These are phyloP conservation scores for Adelges cooleyi DNA, from an alignment of 1,140 invertebrate species.

Conservation along the genomic window DNA sequence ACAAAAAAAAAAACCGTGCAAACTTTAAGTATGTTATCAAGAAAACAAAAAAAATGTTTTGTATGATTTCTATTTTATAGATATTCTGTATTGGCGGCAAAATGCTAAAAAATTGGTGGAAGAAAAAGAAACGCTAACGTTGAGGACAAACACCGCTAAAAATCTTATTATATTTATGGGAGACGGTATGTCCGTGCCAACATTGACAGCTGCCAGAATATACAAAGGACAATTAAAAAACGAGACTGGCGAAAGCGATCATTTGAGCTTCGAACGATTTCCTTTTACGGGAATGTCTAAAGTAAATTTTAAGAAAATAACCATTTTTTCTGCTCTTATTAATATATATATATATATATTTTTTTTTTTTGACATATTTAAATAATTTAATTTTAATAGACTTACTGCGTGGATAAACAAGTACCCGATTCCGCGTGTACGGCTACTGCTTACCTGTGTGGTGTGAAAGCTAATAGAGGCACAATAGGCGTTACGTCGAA, in stretches of 20 bases:
- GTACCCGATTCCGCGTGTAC: constrained; percentile 71
- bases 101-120: constrained; percentile 27
- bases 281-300: constrained; percentile 41
- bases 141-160: constrained; percentile 43
- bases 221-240: constrained; percentile 48
- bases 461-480: constrained; percentile 61
- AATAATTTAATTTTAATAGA: constrained; percentile 42
- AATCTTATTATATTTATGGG: constrained; percentile 64
- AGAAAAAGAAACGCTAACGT: constrained; percentile 5
- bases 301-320: constrained; percentile 6
- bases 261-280: constrained; percentile 43
- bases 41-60: too few species aligned
- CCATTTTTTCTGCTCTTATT: neutral
- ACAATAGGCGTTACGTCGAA: constrained; percentile 61
- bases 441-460: constrained; percentile 68
- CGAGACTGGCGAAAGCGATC: constrained; percentile 43
- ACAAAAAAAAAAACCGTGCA: too few species aligned
- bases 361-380: constrained; percentile 36
- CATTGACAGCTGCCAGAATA: constrained; percentile 54
- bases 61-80: too few species aligned
- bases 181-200: constrained; percentile 63
- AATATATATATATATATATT: constrained; percentile 34
- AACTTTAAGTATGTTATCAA: too few species aligned
- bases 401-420: constrained; percentile 70
- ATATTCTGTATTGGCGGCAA: constrained; percentile 30